These are phyloP conservation scores for Axea sp. DNA, from an alignment of 2,888 invertebrate genomes.

Conservation along the genomic window DNA sequence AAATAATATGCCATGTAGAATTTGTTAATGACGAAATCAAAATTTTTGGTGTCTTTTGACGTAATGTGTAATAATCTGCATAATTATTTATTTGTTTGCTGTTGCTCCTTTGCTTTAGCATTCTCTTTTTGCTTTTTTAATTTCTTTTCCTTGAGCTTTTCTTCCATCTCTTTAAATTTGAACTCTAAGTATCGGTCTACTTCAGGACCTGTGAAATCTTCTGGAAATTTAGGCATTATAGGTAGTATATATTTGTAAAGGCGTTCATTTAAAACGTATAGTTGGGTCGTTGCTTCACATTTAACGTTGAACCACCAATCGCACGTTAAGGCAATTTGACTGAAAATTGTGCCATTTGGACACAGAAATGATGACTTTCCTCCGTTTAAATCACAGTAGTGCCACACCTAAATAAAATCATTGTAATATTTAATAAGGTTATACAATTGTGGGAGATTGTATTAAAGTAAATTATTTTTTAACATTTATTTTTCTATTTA, in stretches of 20 bases:
- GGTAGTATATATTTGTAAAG: constrained; percentile 93
- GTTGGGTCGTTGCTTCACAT: constrained; percentile 89
- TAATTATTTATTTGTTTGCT: too few species aligned
- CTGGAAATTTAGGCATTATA: constrained; percentile 92
- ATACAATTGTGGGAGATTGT: too few species aligned
- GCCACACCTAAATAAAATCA: constrained; percentile 88
- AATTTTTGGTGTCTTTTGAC: too few species aligned
- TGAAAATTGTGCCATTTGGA: constrained; percentile 94
- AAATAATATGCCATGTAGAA: too few species aligned
- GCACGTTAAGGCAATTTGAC: constrained; percentile 92
- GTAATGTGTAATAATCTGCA: too few species aligned
- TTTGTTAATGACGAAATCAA: too few species aligned
- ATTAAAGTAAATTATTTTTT: too few species aligned
- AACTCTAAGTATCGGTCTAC: constrained; percentile 91
- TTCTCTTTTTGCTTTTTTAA: constrained; percentile 74
- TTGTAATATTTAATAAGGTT: too few species aligned
- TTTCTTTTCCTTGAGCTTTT: constrained; percentile 86
- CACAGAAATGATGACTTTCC: constrained; percentile 94
- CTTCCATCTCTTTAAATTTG: constrained; percentile 93
- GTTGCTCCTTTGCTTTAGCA: constrained; percentile 65
- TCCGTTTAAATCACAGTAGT: constrained; percentile 94
- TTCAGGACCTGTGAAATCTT: constrained; percentile 92
- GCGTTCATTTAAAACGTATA: constrained; percentile 92
- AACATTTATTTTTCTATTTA: too few species aligned
- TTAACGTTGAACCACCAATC: constrained; percentile 97